These are phyloP conservation scores for Lamellibrachia luymesi DNA, from an alignment of 1,140 invertebrate genomes.

Conservation along the genomic window DNA sequence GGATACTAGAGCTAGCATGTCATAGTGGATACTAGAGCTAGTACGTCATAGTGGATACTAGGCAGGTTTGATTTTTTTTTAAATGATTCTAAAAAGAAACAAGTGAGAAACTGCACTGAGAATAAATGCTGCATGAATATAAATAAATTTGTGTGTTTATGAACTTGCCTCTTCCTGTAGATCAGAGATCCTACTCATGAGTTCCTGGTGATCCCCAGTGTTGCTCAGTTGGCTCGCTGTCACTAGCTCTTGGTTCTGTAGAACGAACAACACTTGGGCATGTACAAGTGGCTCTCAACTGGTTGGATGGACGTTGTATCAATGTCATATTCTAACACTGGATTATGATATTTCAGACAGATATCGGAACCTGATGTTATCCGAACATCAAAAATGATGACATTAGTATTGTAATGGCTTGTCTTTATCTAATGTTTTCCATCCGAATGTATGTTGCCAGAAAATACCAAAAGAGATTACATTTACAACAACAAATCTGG, in stretches of 20 bases:
- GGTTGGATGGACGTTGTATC: not conserved
- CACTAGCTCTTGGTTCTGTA: constrained; percentile 25
- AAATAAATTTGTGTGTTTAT: not conserved
- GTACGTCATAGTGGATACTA: too few species aligned
- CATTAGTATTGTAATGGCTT: not conserved
- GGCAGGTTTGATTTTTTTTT: too few species aligned
- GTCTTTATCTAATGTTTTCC: not conserved
- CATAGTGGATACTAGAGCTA: too few species aligned
- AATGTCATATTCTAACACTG: not conserved
- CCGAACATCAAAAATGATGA: not conserved
- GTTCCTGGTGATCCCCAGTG: constrained; percentile 70
- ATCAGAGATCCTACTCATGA: constrained; percentile 87
- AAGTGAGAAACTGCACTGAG: too few species aligned
- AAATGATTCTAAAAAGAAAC: too few species aligned
- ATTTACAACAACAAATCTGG: not conserved
- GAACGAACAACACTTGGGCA: not conserved
- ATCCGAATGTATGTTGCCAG: not conserved
- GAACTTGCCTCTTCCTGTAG: constrained; percentile 81
- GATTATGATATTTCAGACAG: not conserved
- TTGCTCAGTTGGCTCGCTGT: constrained; percentile 68
- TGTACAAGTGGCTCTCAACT: not conserved
- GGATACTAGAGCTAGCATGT: too few species aligned
- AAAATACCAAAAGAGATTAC: not conserved
- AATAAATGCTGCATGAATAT: too few species aligned
- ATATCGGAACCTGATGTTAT: not conserved